Evolutionary conservation across 2,888 invertebrate species (phyloP).

Genomic region (Nemoura dubitans): DNA sequence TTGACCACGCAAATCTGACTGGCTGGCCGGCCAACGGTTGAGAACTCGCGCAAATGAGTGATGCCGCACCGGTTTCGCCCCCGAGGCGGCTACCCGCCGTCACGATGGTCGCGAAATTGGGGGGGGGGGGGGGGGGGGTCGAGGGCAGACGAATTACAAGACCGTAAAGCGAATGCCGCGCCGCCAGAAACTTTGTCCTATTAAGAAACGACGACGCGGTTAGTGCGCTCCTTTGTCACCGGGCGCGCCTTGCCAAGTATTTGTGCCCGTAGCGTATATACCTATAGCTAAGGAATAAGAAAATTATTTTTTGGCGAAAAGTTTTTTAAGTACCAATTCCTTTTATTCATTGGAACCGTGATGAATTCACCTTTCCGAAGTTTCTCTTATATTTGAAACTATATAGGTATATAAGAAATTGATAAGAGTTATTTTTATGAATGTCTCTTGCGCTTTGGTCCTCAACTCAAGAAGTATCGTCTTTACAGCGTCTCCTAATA

Average conservation of each 20-base stretch:
- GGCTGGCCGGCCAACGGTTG: no score
- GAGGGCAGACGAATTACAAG: no score
- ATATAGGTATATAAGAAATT: background rate
- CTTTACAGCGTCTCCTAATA: background rate
- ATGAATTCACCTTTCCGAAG: background rate
- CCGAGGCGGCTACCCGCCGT: no score
- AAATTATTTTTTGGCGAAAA: background rate
- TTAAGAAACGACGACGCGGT: background rate
- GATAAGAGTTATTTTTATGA: background rate
- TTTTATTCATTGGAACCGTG: background rate
- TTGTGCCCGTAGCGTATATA: background rate
- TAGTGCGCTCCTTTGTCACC: background rate
- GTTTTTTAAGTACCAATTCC: background rate
- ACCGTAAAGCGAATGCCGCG: no score
- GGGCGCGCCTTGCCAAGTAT: background rate
- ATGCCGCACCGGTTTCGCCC: no score
- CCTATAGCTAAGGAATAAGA: no score
- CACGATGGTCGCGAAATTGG: no score
- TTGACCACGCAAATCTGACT: no score
- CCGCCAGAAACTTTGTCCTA: background rate
- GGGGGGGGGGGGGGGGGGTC: no score
- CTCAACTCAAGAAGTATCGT: background rate
- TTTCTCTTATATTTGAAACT: background rate
- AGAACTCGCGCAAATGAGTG: no score
- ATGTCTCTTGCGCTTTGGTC: no score